Evolutionary conservation across 92 coral and sea anemone genomes (phyloP).

Genomic region (Anthopleura xanthogrammica): DNA sequence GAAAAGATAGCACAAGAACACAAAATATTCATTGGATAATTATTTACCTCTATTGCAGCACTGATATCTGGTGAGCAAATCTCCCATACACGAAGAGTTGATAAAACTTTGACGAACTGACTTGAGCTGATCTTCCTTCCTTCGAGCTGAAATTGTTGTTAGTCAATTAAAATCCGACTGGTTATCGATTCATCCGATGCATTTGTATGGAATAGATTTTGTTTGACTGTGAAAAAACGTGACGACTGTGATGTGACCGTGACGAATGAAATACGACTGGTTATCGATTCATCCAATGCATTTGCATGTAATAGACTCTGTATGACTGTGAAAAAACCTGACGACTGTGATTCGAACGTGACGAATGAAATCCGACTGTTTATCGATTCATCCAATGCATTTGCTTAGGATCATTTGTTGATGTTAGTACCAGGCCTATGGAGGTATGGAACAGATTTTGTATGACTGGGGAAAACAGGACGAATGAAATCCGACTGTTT

Average conservation of each 20-base stretch:
- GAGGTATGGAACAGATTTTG: not conserved
- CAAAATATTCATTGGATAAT: not conserved
- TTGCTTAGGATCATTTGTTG: too few species aligned
- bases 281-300: not conserved
- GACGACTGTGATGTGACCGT: too few species aligned
- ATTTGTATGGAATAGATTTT: too few species aligned
- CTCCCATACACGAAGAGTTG: constrained; percentile 89
- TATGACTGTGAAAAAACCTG: too few species aligned
- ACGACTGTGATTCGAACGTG: too few species aligned
- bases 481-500: too few species aligned
- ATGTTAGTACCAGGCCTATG: too few species aligned
- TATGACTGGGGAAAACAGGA: too few species aligned
- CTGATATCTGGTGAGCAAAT: constrained; percentile 90
- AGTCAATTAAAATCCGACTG: not conserved
- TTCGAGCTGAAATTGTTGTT: constrained; percentile 63
- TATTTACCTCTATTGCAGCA: constrained; percentile 91
- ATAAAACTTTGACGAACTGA: constrained; percentile 85
- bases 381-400: not conserved
- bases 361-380: too few species aligned
- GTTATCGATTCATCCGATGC: not conserved
- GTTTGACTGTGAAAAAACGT: too few species aligned
- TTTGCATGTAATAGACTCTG: not conserved
- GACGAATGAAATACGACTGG: too few species aligned
- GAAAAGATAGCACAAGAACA: too few species aligned
- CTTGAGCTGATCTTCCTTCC: constrained; percentile 84